A percentile compares a stretch with the other conserved stretches of the same genome.
phyloP scores from a whole-genome alignment of 2,797 vertebrate genomes.

The Typhlichthys eigenmanni region DNA sequence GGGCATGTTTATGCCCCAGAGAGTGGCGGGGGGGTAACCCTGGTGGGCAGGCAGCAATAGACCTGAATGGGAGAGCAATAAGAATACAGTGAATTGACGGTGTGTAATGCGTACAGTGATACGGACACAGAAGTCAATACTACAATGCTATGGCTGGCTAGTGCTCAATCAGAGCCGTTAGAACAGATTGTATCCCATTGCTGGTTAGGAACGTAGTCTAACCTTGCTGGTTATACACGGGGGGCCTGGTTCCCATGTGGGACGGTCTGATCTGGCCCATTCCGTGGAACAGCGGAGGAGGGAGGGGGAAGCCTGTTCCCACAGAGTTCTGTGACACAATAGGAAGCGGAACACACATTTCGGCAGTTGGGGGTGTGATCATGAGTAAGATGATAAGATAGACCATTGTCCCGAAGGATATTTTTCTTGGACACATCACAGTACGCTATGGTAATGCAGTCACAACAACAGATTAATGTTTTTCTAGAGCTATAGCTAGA shows the following conservation, averaged over 20 bases:
- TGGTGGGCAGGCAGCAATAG: conserved; percentile 82
- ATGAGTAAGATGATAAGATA: neutral
- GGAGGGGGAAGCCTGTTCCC: conserved; percentile 84
- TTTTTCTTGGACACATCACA: too few relatives aligned
- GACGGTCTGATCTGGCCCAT: conserved; percentile 80
- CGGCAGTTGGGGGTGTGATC: neutral
- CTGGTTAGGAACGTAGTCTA: conserved; percentile 32
- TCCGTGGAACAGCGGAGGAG: conserved; percentile 83
- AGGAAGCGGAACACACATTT: neutral
- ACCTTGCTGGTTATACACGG: conserved; percentile 87
- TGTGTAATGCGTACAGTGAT: too few relatives aligned
- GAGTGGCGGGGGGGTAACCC: conserved; percentile 75
- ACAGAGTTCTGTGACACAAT: conserved; percentile 80
- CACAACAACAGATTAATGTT: neutral
- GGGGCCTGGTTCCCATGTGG: conserved; percentile 78
- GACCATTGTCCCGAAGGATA: too few relatives aligned
- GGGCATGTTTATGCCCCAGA: conserved; percentile 83
- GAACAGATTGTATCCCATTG: too few relatives aligned
- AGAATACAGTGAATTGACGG: neutral
- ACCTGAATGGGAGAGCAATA: conserved; percentile 41
- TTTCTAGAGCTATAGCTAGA: too few relatives aligned
- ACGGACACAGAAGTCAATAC: neutral
- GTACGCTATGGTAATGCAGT: neutral
- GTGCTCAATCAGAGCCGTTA: too few relatives aligned
- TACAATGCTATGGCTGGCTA: neutral